Conservation (phyloP, 2,797 vertebrate genomes). For the Rhyacichthys aspro region DNA sequence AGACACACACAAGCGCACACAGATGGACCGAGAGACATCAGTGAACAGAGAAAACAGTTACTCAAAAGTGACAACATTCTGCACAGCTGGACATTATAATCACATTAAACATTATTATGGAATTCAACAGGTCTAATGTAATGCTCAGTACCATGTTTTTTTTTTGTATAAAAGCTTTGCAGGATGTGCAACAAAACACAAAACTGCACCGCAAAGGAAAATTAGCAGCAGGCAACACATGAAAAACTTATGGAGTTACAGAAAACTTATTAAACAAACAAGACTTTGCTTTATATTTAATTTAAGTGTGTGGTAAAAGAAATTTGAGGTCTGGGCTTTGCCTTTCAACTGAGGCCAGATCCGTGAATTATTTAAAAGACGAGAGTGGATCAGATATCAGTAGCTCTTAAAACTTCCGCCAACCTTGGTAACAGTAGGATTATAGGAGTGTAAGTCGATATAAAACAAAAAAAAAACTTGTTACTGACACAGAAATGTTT, state of each 20-base stretch:
- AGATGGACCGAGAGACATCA: slow-evolving; percentile 39
- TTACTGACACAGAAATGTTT: neutral
- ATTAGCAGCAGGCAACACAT: too few relatives aligned
- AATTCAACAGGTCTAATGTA: too few relatives aligned
- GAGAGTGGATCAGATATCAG: slow-evolving; percentile 31
- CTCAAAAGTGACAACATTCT: slow-evolving; percentile 6
- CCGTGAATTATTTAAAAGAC: slow-evolving; percentile 68
- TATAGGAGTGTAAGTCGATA: neutral
- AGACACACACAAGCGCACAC: slow-evolving; percentile 49
- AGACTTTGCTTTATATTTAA: slow-evolving; percentile 45
- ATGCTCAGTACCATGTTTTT: too few relatives aligned
- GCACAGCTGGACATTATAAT: slow-evolving; percentile 5
- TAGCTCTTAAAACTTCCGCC: neutral
- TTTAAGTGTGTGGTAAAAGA: slow-evolving; percentile 30
- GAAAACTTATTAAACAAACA: neutral
- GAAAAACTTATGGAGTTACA: neutral
- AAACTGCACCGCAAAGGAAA: neutral
- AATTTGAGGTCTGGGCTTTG: slow-evolving; percentile 36
- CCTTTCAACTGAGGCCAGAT: slow-evolving; percentile 26
- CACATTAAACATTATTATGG: too few relatives aligned
- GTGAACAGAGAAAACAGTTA: slow-evolving; percentile 51
- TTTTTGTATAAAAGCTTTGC: neutral
- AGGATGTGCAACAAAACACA: neutral
- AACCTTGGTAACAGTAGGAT: neutral
- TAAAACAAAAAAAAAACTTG: neutral